These are phyloP conservation scores for Chionomys nivalis DNA, from an alignment of 2,113 vertebrate genomes.

Conservation along the genomic window DNA sequence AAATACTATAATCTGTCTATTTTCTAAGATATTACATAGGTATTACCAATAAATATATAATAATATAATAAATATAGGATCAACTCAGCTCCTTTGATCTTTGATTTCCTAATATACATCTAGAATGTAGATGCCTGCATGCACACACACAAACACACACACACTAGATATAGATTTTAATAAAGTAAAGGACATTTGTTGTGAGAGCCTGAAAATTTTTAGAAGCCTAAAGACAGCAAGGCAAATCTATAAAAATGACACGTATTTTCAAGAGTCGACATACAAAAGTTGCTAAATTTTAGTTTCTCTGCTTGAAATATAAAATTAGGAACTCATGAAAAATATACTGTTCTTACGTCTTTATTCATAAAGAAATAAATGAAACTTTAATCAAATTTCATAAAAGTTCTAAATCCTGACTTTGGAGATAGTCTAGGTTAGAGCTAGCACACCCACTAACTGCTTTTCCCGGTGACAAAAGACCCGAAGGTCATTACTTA, in stretches of 20 bases:
- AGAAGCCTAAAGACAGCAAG: background rate
- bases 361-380: conserved; percentile 33
- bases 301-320: background rate
- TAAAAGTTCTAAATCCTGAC: background rate
- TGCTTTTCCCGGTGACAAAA: background rate
- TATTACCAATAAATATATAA: background rate
- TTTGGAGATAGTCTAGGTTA: background rate
- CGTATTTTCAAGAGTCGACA: background rate
- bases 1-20: background rate
- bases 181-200: background rate
- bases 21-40: background rate
- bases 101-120: background rate
- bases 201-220: background rate
- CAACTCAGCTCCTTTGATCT: no score
- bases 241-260: background rate
- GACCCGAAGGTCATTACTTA: background rate
- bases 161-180: background rate
- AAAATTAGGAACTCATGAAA: conserved; percentile 33
- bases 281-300: conserved; percentile 27
- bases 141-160: background rate
- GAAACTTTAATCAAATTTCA: background rate
- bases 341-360: background rate
- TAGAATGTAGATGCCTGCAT: background rate
- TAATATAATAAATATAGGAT: background rate
- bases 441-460: background rate